Evolutionary conservation across 2,113 vertebrate species (phyloP), one percentile per base, ranked within the genome.

Genomic region (Oncorhynchus clarkii): DNA sequence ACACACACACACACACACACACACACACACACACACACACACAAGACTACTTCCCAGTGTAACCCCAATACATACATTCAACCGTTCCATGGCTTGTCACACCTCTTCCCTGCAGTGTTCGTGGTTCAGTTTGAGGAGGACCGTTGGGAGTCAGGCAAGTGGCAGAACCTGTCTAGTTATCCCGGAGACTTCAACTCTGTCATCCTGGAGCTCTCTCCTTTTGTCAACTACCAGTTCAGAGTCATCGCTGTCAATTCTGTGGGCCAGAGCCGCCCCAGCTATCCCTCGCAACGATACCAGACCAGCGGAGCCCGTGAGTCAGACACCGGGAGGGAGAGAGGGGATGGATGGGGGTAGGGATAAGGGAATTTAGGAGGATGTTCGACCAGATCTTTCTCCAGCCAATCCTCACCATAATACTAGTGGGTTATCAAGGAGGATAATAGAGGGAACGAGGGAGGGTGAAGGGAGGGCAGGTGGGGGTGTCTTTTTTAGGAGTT

Each of bases 201-300:
- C 0, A 9, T 94, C 74, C 93, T 99, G 76, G 93, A 91, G 71
- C 95, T 99, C 0, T 93, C 95, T 0, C 96, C 98, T 0, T 98
- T 95, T 0, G 94, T 98, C 83, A 98, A 98, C 92, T 99, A 99
- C 80, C 96, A 97, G 77, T 99, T 99, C 88, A 93, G 98, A 14
- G 97, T 99, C 70, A 95, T 98, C 0, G 96, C 97, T 0, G 84
- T 97, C 82, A 99, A 99, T 9, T 90, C 94, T 0, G 96, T 99
- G 39, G 98, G 98, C 74, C 96, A 91, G 85, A 98, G 98, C 78
- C 71, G 85, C 62, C 96, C 98, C 73, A 99, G 98, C 66, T 12
- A 18, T 1, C 94, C 97, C 0, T 99, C 98, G 0, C 92, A 93
- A 2, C 93, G 95, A 3, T 99, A 98, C 87, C 92, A 95, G 86